Conservation (phyloP, 2,888 invertebrate genomes). For the Notocelia uddmanniana region DNA sequence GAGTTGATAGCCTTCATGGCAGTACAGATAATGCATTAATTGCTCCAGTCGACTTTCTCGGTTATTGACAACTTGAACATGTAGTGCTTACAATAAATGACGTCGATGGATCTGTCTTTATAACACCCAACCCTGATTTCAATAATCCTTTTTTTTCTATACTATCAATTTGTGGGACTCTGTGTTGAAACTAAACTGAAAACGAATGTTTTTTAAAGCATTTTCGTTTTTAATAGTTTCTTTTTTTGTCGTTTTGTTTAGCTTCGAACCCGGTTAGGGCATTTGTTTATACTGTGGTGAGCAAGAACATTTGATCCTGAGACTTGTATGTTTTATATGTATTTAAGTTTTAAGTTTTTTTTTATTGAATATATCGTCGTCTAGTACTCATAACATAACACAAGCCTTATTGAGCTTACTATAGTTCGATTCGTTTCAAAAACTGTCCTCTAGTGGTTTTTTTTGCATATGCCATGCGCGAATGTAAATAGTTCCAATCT, state of each 20-base stretch:
- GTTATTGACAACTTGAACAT: constrained; percentile 34
- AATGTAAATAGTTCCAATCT: constrained; percentile 58
- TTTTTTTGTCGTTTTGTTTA: constrained; percentile 29
- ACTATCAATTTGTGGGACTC: constrained; percentile 13
- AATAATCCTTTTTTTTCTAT: constrained; percentile 27
- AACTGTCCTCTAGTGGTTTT: too few relatives aligned
- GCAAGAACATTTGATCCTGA: too few relatives aligned
- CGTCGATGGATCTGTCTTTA: constrained; percentile 22
- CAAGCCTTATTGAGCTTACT: too few relatives aligned
- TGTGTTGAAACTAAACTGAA: constrained; percentile 16
- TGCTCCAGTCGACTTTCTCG: constrained; percentile 63
- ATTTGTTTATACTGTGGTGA: too few relatives aligned
- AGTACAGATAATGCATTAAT: constrained; percentile 53
- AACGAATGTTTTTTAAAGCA: not conserved
- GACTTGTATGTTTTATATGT: too few relatives aligned
- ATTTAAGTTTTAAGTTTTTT: too few relatives aligned
- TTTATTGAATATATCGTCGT: too few relatives aligned
- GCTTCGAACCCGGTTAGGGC: too few relatives aligned
- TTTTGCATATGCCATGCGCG: too few relatives aligned
- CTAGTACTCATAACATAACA: too few relatives aligned
- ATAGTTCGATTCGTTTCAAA: too few relatives aligned
- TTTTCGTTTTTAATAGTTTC: constrained; percentile 33
- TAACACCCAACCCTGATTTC: constrained; percentile 15
- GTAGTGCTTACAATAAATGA: constrained; percentile 29
- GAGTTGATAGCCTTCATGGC: constrained; percentile 46